Base-by-base conservation (phyloP, 2,113 vertebrate species). In the Platichthys flesus region DNA sequence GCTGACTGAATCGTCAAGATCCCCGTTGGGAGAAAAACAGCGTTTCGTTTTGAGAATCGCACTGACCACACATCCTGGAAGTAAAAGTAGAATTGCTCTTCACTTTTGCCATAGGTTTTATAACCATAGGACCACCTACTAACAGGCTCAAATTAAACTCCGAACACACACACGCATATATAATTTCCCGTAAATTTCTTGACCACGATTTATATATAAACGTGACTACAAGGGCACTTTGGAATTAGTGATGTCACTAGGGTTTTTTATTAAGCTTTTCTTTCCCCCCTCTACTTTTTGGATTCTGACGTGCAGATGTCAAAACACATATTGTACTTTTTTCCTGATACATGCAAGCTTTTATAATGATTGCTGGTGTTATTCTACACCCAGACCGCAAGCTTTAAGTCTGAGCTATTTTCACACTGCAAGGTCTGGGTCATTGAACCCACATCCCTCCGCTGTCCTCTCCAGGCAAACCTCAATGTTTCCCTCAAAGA, bases 381-480 rank as follows among this genome's bases (percentile, higher is more conserved):
- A 88, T 91, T 92, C 83, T 92, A 90, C 73, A 66, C 78, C 60
- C 69, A 66, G 73, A 93, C 91, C 92, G 77, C 93, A 89, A 84
- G 82, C 85, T 90, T 80, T 83, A 90, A 89, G 81, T 83, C 78
- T 81, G 84, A 79, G 92, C 92, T 94, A 93, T 94, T 94, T 94
- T 93, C 89, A 92, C 92, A 87, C 90, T 89, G 91, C 89, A 85
- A 89, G 84, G 83, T 91, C 88, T 90, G 83, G 79, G 88, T 86
- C 85, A 90, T 85, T 86, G 76, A 87, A 85, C 91, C 92, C 93
- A 93, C 93, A 92, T 93, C 92, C 91, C 91, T 90, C 78, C 85
- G 82, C 92, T 89, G 84, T 90, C 78, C 84, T 79, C 81, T 77
- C 85, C 85, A 83, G 71, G 81, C 86, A 90, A 90, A 88, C 92